Conservation (phyloP, 2,113 vertebrate genomes). For the Choloepus hoffmanni region DNA sequence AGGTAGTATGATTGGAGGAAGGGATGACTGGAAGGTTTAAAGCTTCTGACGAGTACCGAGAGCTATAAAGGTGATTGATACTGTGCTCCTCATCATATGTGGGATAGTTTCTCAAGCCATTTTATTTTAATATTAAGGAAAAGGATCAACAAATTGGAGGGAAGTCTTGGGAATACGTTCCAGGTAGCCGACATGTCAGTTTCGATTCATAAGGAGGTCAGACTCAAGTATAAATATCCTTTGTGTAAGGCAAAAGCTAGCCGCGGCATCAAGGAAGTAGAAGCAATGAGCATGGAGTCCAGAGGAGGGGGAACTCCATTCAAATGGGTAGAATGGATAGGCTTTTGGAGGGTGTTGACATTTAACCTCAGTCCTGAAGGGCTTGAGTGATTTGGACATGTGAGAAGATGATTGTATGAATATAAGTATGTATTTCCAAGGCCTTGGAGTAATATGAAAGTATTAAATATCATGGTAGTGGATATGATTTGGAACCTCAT, state of each 20-base stretch:
- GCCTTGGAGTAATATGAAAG: neutral
- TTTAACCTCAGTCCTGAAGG: neutral
- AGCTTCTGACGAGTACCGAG: too few species aligned
- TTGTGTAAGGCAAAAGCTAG: accelerated
- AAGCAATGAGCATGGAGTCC: neutral
- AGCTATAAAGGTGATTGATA: too few species aligned
- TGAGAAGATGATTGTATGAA: neutral
- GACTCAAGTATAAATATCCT: neutral
- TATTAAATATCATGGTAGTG: neutral
- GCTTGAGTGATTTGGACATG: neutral
- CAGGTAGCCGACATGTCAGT: neutral
- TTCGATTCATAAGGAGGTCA: neutral
- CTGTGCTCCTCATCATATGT: too few species aligned
- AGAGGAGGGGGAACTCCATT: neutral
- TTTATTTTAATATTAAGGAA: too few species aligned
- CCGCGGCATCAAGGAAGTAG: too few species aligned
- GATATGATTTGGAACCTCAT: neutral
- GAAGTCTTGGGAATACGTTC: neutral
- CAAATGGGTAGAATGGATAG: neutral
- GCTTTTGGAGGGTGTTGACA: accelerated
- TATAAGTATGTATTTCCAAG: neutral
- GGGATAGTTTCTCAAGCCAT: too few species aligned
- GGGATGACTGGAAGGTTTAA: too few species aligned
- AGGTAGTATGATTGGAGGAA: too few species aligned
- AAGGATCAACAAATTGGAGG: neutral